Evolutionary conservation across 2,888 invertebrate genomes (phyloP).

Genomic region (Drosophila gaucha): DNA sequence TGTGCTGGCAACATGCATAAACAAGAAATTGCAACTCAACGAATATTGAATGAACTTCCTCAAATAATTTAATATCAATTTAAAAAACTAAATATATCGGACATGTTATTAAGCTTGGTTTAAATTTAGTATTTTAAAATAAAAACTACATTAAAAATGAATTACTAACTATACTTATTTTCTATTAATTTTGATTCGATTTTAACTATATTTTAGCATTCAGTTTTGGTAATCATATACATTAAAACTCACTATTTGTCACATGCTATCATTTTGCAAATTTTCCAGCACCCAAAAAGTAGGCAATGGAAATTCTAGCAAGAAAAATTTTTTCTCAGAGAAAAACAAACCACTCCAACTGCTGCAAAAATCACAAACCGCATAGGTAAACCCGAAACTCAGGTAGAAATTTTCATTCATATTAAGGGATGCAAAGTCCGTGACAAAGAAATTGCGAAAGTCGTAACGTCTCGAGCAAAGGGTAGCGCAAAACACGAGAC

Average conservation of each 20-base stretch:
- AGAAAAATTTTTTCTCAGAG: not conserved
- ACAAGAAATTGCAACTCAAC: not conserved
- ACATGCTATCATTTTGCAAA: not conserved
- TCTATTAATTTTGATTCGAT: not conserved
- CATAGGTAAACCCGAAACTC: not conserved
- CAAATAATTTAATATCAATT: not conserved
- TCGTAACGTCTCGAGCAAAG: slow-evolving; percentile 11
- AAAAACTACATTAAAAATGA: not conserved
- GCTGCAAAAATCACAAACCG: not conserved
- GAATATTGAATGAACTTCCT: slow-evolving; percentile 24
- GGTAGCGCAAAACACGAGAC: slow-evolving; percentile 33
- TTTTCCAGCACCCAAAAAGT: slow-evolving; percentile 29
- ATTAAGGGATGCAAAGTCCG: slow-evolving; percentile 13
- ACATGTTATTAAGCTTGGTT: not conserved
- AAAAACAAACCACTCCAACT: not conserved
- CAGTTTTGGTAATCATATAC: no score
- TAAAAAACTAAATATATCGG: not conserved
- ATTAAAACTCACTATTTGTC: not conserved
- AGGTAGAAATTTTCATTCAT: not conserved
- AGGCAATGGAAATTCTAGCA: slow-evolving; percentile 23
- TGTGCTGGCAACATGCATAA: slow-evolving; percentile 44
- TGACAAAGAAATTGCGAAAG: slow-evolving; percentile 7
- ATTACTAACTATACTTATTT: not conserved
- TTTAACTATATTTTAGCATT: no score
- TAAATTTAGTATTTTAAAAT: not conserved